Percentiles rank a stretch among this genome's conserved stretches.
These are phyloP conservation scores for Emydocephalus ijimae DNA, from an alignment of 2,113 vertebrate species.

Conservation along the genomic window DNA sequence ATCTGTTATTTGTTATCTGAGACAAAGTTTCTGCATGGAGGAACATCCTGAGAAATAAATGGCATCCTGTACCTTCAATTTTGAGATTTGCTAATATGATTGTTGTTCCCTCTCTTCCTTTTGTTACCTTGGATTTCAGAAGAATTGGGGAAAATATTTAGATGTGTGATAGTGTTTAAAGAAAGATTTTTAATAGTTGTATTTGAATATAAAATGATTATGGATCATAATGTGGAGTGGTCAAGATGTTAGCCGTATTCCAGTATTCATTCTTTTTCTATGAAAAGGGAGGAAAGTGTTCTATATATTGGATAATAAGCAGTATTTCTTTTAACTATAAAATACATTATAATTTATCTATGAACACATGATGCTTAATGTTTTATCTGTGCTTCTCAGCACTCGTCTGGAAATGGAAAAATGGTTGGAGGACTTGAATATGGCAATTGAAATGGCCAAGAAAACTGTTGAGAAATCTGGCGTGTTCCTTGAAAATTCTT, in stretches of 20 bases:
- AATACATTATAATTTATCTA: not conserved
- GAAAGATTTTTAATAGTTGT: not conserved
- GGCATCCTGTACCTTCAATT: not conserved
- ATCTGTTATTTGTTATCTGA: not conserved
- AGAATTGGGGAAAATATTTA: not conserved
- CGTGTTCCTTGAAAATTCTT: conserved; percentile 66
- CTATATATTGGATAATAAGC: not conserved
- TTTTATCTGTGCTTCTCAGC: conserved; percentile 60
- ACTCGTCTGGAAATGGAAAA: conserved; percentile 90
- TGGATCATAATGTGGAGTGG: not conserved
- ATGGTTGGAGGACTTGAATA: conserved; percentile 89
- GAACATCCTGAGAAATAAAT: not conserved
- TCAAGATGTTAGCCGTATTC: not conserved
- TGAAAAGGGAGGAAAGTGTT: not conserved
- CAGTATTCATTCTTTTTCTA: not conserved
- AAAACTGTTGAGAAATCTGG: conserved; percentile 74
- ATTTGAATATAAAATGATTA: not conserved
- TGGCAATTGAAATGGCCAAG: conserved; percentile 85
- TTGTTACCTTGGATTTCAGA: not conserved
- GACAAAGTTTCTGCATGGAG: not conserved
- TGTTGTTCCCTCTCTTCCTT: not conserved
- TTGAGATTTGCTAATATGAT: not conserved
- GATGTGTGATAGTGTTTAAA: not conserved
- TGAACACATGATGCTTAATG: not conserved
- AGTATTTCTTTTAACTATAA: not conserved